Evolutionary conservation across 2,888 invertebrate genomes (phyloP).

Genomic region (Callinectes sapidus): DNA sequence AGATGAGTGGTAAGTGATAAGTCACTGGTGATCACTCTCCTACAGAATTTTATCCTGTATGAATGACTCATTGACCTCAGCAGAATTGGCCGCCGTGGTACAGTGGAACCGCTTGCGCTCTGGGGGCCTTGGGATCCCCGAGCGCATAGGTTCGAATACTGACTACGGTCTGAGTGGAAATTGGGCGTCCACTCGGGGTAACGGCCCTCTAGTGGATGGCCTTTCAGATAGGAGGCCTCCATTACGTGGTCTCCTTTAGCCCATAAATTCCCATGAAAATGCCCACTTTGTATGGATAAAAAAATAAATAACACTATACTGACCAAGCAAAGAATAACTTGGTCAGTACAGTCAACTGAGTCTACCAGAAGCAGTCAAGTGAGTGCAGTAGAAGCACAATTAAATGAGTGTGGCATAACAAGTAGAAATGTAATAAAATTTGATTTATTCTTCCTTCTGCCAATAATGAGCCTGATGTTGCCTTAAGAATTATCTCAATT

Average conservation of each 20-base stretch:
- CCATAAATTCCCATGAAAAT: no score
- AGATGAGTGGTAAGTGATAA: neutral
- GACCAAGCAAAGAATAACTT: neutral
- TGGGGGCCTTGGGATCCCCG: no score
- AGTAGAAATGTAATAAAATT: neutral
- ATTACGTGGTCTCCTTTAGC: no score
- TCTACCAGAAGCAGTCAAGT: neutral
- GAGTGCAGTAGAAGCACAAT: neutral
- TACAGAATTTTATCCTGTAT: neutral
- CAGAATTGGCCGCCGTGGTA: neutral
- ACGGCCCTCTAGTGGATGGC: no score
- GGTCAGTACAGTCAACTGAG: neutral
- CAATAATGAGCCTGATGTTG: neutral
- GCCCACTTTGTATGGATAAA: no score
- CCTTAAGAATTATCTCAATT: no score
- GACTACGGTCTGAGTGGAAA: no score
- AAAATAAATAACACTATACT: neutral
- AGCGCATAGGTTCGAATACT: no score
- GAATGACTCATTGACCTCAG: neutral
- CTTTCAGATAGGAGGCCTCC: no score
- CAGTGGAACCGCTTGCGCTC: no score
- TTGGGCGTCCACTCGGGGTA: no score
- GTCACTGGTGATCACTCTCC: neutral
- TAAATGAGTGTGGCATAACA: no score
- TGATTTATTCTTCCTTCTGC: neutral